Conservation (phyloP, 2,113 vertebrate species). For the Cinclus mexicanus region DNA sequence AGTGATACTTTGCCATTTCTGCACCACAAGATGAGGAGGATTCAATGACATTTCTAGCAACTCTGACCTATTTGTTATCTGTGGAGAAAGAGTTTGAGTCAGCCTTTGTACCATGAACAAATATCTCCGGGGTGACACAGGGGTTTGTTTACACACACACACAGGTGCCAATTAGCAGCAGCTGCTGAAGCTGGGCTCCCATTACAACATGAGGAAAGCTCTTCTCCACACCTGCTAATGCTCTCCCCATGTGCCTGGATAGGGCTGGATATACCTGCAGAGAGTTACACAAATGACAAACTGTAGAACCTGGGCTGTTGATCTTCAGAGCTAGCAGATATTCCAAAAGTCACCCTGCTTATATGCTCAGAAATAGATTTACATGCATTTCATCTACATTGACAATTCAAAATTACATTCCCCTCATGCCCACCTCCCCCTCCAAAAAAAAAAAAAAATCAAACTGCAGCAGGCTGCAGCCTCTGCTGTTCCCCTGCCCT, state of each 20-base stretch:
- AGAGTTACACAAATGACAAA: neutral
- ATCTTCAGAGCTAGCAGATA: neutral
- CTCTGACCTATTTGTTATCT: neutral
- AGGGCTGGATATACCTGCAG: neutral
- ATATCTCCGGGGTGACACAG: neutral
- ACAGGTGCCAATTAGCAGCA: neutral
- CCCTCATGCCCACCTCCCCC: rapidly evolving
- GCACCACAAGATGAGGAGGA: neutral
- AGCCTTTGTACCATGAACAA: neutral
- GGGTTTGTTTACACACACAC: neutral
- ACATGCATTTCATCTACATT: neutral
- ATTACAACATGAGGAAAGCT: neutral
- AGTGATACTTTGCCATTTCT: neutral
- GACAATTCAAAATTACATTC: neutral
- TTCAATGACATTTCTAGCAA: neutral
- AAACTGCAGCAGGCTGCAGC: neutral
- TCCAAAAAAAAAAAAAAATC: neutral
- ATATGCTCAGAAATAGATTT: neutral
- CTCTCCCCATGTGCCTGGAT: neutral
- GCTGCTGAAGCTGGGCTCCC: neutral
- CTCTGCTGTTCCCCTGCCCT: neutral
- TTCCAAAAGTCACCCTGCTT: neutral
- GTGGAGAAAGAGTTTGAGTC: neutral
- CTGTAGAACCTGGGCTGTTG: neutral
- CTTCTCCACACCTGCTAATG: neutral